A percentile compares a stretch with the other conserved stretches of the same genome.
These are phyloP conservation scores for Yasuhikotakia modesta DNA, from an alignment of 2,797 vertebrate species.

Conservation along the genomic window DNA sequence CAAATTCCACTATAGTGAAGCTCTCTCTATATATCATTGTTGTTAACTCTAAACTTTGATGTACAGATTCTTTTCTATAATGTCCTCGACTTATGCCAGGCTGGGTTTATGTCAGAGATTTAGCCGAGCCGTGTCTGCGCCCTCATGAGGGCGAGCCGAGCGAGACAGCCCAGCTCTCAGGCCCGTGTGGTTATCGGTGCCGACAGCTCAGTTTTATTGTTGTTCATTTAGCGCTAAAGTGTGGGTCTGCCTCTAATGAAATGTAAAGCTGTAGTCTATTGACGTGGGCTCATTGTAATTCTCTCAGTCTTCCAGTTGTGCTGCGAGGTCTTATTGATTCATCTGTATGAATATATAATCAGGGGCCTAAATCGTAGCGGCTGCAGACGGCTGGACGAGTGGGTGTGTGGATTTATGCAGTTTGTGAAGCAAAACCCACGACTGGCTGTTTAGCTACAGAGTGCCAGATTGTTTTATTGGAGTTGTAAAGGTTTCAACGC, in stretches of 20 bases:
- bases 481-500: conserved; percentile 3
- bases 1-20: too few relatives aligned
- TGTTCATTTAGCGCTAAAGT: conserved; percentile 73
- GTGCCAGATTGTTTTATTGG: conserved; percentile 8
- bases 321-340: conserved; percentile 72
- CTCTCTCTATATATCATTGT: too few relatives aligned
- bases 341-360: conserved; percentile 77
- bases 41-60: too few relatives aligned
- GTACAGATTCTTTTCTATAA: too few relatives aligned
- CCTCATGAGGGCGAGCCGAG: not conserved
- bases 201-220: conserved; percentile 71
- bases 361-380: conserved; percentile 68
- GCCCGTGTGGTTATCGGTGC: conserved; percentile 47
- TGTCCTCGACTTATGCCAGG: not conserved
- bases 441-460: not conserved
- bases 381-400: conserved; percentile 55
- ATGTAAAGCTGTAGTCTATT: conserved; percentile 72
- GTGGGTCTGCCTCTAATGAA: conserved; percentile 72
- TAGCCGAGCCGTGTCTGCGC: not conserved
- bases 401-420: conserved; percentile 18
- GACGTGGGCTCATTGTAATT: too few relatives aligned
- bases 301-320: conserved; percentile 44
- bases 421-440: conserved; percentile 28
- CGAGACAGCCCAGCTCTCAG: not conserved
- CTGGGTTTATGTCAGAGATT: not conserved